These are phyloP conservation scores for Oreortyx pictus DNA, from an alignment of 2,797 vertebrate genomes.

Conservation along the genomic window DNA sequence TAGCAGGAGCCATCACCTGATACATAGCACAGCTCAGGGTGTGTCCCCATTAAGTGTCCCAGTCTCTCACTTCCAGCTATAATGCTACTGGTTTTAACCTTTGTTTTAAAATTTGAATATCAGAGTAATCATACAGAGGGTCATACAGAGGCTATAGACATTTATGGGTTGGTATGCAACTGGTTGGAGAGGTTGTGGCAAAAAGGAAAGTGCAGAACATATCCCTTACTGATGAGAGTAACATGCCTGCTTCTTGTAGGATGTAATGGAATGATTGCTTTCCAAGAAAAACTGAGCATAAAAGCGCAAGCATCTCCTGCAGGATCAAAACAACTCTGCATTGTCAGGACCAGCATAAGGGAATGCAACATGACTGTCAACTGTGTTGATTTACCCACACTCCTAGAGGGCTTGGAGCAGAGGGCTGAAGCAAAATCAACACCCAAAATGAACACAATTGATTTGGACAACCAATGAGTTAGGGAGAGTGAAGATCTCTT, in stretches of 20 bases:
- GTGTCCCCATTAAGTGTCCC: neutral
- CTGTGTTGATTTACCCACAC: fast-evolving
- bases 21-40: neutral
- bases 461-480: neutral
- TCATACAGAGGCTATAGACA: fast-evolving
- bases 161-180: neutral
- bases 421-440: neutral
- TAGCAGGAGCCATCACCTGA: neutral
- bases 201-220: neutral
- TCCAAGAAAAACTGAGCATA: neutral
- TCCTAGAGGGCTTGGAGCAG: neutral
- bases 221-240: neutral
- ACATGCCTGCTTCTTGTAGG: fast-evolving
- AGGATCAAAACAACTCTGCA: fast-evolving
- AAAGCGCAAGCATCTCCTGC: neutral
- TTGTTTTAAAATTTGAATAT: neutral
- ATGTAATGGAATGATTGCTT: neutral
- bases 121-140: neutral
- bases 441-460: neutral
- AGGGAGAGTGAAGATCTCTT: neutral
- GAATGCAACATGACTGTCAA: neutral
- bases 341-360: neutral
- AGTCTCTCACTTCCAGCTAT: fast-evolving
- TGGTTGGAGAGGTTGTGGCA: neutral
- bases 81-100: neutral